Evolutionary conservation across 2,888 invertebrate species (phyloP).

Genomic region (Calameuta filiformis): DNA sequence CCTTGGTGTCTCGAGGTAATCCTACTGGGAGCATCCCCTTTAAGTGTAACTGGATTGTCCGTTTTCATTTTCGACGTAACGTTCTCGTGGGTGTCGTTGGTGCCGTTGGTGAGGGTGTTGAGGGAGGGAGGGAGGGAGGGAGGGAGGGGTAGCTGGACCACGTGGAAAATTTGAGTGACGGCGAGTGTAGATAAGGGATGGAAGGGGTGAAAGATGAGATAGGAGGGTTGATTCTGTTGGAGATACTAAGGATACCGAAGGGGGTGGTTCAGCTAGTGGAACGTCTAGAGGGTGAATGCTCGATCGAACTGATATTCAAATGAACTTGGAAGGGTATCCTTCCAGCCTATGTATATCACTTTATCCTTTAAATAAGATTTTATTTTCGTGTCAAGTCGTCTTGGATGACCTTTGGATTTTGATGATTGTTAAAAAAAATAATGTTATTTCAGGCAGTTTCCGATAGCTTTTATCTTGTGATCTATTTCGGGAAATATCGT

Average conservation of each 20-base stretch:
- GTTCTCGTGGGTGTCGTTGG: neutral
- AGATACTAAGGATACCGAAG: too few species aligned
- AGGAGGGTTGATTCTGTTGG: too few species aligned
- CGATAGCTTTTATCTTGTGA: too few species aligned
- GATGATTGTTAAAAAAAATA: too few species aligned
- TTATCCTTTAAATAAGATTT: neutral
- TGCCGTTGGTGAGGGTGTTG: neutral
- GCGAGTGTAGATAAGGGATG: too few species aligned
- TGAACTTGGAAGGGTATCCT: neutral
- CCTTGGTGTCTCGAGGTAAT: neutral
- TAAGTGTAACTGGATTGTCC: neutral
- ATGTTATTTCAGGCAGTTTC: too few species aligned
- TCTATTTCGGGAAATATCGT: too few species aligned
- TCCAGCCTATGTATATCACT: neutral
- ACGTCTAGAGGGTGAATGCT: neutral
- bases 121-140: neutral
- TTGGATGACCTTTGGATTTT: neutral
- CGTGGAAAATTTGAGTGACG: too few species aligned
- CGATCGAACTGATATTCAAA: conserved; percentile 5
- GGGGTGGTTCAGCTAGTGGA: too few species aligned
- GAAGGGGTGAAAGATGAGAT: too few species aligned
- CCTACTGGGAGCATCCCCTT: neutral
- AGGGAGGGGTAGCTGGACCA: neutral
- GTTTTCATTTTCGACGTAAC: neutral
- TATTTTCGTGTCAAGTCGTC: neutral